phyloP scores from a whole-genome alignment of 2,888 invertebrate genomes.

The Cylindroiulus punctatus region DNA sequence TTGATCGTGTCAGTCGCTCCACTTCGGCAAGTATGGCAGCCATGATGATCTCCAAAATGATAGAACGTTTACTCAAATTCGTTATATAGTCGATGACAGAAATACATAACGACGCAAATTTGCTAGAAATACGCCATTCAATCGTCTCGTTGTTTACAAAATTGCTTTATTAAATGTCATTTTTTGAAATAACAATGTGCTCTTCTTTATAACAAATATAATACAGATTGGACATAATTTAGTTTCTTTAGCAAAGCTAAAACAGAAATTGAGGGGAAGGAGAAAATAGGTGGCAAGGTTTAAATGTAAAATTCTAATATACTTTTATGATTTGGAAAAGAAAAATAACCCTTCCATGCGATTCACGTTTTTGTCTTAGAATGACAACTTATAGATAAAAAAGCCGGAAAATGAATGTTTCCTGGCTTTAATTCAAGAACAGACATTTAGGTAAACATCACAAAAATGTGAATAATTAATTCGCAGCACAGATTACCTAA shows the following conservation, averaged over 20 bases:
- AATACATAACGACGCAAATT: too few species aligned
- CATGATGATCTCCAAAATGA: too few species aligned
- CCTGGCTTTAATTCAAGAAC: background rate
- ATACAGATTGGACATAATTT: conserved; percentile 56
- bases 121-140: too few species aligned
- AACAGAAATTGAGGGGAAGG: background rate
- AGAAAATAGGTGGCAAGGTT: background rate
- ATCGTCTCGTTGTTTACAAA: conserved; percentile 46
- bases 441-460: conserved; percentile 50
- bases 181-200: conserved; percentile 54
- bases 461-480: conserved; percentile 46
- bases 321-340: conserved; percentile 24
- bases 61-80: too few species aligned
- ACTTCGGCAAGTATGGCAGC: too few species aligned
- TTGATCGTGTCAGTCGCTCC: too few species aligned
- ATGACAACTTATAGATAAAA: background rate
- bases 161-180: conserved; percentile 54
- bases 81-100: too few species aligned
- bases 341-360: conserved; percentile 15
- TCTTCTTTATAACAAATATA: conserved; percentile 55
- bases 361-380: background rate
- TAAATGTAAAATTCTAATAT: background rate
- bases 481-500: conserved; percentile 49
- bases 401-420: background rate
- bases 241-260: conserved; percentile 44